These are phyloP conservation scores for Gopherus flavomarginatus DNA, from an alignment of 2,113 vertebrate genomes.

Conservation along the genomic window DNA sequence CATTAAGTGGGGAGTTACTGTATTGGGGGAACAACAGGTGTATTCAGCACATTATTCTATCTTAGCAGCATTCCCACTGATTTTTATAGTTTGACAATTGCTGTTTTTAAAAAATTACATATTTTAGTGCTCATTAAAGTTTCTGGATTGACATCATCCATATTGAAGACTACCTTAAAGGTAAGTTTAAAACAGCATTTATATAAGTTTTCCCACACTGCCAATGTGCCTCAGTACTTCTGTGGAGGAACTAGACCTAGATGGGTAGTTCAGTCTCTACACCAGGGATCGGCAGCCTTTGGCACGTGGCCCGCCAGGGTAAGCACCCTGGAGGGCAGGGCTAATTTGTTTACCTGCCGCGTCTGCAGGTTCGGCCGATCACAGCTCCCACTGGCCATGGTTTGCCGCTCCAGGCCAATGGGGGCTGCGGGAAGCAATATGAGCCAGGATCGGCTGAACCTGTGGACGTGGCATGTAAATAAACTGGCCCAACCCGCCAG, in stretches of 20 bases:
- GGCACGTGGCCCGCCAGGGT: too few species aligned
- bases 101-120: neutral
- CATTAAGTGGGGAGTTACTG: too few species aligned
- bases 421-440: too few species aligned
- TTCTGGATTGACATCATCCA: neutral
- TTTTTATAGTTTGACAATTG: neutral
- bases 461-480: too few species aligned
- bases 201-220: neutral
- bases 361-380: too few species aligned
- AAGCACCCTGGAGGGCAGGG: too few species aligned
- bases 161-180: neutral
- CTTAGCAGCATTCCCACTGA: neutral
- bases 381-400: too few species aligned
- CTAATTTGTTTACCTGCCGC: too few species aligned
- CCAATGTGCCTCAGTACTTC: neutral
- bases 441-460: too few species aligned
- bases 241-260: neutral
- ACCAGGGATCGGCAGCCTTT: neutral
- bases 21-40: constrained; percentile 7
- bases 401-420: too few species aligned
- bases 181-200: neutral
- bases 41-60: constrained; percentile 2
- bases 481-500: too few species aligned
- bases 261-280: neutral
- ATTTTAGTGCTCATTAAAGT: neutral